These are phyloP conservation scores for Clepsis dumicolana DNA, from an alignment of 2,888 invertebrate species.

Conservation along the genomic window DNA sequence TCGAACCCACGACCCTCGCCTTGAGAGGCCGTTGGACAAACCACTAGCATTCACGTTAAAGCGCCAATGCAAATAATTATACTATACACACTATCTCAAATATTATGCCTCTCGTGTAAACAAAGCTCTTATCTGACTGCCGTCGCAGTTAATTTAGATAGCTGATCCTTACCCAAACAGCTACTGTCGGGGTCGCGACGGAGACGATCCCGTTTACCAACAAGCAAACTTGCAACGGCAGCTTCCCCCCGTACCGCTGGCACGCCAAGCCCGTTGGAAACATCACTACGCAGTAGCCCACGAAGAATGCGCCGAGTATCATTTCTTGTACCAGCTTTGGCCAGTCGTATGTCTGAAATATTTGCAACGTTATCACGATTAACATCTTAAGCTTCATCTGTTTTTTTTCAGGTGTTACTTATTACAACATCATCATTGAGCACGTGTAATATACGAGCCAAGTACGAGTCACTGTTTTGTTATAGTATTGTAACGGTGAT, in stretches of 20 bases:
- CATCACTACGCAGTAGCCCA: slow-evolving; percentile 69
- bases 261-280: slow-evolving; percentile 79
- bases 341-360: slow-evolving; percentile 35
- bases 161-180: slow-evolving; percentile 30
- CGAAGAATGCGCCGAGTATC: slow-evolving; percentile 66
- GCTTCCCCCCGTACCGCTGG: slow-evolving; percentile 83
- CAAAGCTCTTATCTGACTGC: background rate
- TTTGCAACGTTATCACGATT: background rate
- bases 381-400: background rate
- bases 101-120: background rate
- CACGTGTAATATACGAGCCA: too few relatives aligned
- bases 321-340: slow-evolving; percentile 28
- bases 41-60: too few relatives aligned
- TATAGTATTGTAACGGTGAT: too few relatives aligned
- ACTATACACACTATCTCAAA: background rate
- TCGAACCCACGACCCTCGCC: too few relatives aligned
- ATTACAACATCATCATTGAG: too few relatives aligned
- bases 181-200: slow-evolving; percentile 21
- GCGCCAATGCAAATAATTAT: background rate
- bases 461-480: too few relatives aligned
- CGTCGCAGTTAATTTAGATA: background rate
- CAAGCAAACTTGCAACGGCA: slow-evolving; percentile 64
- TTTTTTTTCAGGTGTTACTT: background rate
- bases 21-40: too few relatives aligned
- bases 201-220: slow-evolving; percentile 27